A percentile compares a stretch with the other conserved stretches of the same genome.
Conservation (phyloP, 2,888 invertebrate species). For the Nymphalis c-album region DNA sequence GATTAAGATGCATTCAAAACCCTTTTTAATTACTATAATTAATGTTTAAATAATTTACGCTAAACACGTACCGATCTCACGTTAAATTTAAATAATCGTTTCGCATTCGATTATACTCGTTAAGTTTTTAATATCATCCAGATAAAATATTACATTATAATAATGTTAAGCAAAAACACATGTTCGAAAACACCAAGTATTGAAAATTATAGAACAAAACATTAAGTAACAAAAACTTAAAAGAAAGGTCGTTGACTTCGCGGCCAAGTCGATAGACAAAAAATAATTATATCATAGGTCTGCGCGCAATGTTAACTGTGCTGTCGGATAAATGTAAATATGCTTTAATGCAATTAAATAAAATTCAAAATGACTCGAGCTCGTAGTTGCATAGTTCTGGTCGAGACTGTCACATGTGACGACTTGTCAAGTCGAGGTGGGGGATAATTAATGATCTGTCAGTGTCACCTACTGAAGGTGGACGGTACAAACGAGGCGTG, state of each 20-base stretch:
- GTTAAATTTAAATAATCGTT: constrained; percentile 10
- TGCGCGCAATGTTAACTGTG: constrained; percentile 13
- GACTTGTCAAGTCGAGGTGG: constrained; percentile 55
- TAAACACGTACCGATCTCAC: not conserved
- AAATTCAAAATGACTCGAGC: constrained; percentile 37
- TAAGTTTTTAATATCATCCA: constrained; percentile 1
- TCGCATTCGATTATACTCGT: constrained; percentile 11
- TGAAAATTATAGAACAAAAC: constrained; percentile 28
- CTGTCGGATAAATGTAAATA: not conserved
- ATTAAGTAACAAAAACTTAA: constrained; percentile 30
- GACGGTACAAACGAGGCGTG: constrained; percentile 23
- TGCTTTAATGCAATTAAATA: not conserved
- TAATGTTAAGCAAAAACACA: constrained; percentile 32
- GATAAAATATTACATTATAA: constrained; percentile 35
- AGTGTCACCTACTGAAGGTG: constrained; percentile 40
- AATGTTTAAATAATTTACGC: not conserved
- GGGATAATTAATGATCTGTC: constrained; percentile 65
- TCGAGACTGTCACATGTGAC: constrained; percentile 50
- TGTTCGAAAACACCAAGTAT: constrained; percentile 25
- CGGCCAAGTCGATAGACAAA: constrained; percentile 36
- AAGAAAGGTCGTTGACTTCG: constrained; percentile 34
- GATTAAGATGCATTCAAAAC: not conserved
- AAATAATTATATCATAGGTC: constrained; percentile 38
- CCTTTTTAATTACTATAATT: constrained; percentile 6
- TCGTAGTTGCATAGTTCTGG: constrained; percentile 11